These are phyloP conservation scores for Arctopsyche grandis DNA, from an alignment of 1,140 invertebrate genomes.

Conservation along the genomic window DNA sequence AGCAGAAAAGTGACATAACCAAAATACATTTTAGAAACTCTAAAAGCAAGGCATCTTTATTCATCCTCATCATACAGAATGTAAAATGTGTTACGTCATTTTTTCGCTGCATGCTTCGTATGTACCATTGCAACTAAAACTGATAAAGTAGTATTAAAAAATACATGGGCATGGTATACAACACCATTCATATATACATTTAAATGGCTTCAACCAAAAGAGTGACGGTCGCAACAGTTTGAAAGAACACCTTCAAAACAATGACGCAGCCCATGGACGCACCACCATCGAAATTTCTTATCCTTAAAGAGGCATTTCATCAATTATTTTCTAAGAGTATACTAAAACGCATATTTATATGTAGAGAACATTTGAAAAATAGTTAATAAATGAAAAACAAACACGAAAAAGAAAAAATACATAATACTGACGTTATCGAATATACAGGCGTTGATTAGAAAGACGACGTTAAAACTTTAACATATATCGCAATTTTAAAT, in stretches of 20 bases:
- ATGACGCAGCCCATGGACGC: slow-evolving; percentile 66
- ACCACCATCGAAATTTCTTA: slow-evolving; percentile 55
- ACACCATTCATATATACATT: slow-evolving; percentile 38
- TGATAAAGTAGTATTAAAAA: no score
- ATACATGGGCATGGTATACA: neutral
- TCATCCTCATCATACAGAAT: no score
- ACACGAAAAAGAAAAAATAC: neutral
- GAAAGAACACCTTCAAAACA: slow-evolving; percentile 51
- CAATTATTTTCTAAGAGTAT: slow-evolving; percentile 32
- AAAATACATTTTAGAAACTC: no score
- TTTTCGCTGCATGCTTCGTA: neutral
- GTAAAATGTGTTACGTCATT: no score
- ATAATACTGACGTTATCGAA: slow-evolving; percentile 19
- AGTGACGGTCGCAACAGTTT: slow-evolving; percentile 38
- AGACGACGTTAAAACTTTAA: slow-evolving; percentile 4
- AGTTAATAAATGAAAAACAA: neutral
- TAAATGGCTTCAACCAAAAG: slow-evolving; percentile 45
- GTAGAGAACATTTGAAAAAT: neutral
- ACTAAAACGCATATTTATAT: slow-evolving; percentile 20
- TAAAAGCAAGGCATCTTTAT: no score
- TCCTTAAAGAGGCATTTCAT: slow-evolving; percentile 33
- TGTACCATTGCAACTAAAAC: slow-evolving; percentile 5
- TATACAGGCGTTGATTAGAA: slow-evolving; percentile 21
- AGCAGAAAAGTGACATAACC: neutral
- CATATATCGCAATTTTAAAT: slow-evolving; percentile 2